Conservation (phyloP, 2,113 vertebrate species). For the Chaenocephalus aceratus region DNA sequence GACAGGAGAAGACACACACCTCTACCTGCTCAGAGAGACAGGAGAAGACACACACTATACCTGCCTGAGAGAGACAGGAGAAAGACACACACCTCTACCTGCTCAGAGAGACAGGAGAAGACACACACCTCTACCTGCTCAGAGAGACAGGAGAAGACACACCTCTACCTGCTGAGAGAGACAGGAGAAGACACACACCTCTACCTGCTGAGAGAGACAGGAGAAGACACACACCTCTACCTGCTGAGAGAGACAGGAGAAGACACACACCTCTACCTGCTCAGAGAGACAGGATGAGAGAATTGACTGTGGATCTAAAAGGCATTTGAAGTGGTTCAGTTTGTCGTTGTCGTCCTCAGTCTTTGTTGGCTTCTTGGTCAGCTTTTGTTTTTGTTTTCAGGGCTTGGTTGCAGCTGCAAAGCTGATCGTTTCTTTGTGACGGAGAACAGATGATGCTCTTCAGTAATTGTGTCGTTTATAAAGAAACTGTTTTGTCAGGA, state of each 20-base stretch:
- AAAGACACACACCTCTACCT: conserved; percentile 7
- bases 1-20: background rate
- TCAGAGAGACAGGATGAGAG: background rate
- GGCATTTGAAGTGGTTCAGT: background rate
- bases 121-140: no score
- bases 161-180: no score
- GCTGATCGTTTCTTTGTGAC: background rate
- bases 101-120: background rate
- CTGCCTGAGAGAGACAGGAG: background rate
- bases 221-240: no score
- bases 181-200: no score
- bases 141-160: no score
- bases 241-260: no score
- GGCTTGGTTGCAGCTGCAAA: background rate
- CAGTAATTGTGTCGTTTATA: background rate
- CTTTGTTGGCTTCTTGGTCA: background rate
- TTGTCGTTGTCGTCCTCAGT: background rate
- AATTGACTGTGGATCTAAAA: background rate
- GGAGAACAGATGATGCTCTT: background rate
- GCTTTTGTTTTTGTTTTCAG: background rate
- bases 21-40: background rate
- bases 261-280: no score
- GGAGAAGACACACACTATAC: background rate
- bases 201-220: no score
- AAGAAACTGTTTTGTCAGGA: background rate